These are phyloP conservation scores for Lanius collurio DNA, from an alignment of 2,113 vertebrate species.

Conservation along the genomic window DNA sequence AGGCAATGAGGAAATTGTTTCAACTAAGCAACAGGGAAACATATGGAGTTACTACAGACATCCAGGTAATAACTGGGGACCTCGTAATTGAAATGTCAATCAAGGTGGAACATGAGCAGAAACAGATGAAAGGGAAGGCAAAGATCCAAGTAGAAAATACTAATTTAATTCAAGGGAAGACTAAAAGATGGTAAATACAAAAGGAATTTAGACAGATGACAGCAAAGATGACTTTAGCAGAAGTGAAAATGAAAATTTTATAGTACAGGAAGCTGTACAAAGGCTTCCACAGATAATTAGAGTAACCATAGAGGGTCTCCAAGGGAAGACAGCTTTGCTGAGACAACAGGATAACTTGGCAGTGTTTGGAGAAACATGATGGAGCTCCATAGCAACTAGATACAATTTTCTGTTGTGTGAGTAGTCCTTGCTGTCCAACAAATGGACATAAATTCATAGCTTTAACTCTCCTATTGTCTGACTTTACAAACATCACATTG, in stretches of 20 bases:
- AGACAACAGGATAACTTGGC: background rate
- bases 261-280: background rate
- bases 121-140: constrained; percentile 19
- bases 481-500: background rate
- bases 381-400: background rate
- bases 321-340: background rate
- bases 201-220: background rate
- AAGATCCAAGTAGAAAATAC: background rate
- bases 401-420: background rate
- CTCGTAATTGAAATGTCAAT: constrained; percentile 22
- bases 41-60: background rate
- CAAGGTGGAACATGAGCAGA: background rate
- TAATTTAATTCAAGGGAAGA: background rate
- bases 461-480: background rate
- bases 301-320: background rate
- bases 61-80: background rate
- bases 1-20: background rate
- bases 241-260: background rate
- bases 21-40: constrained; percentile 12
- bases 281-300: background rate
- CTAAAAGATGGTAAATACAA: background rate
- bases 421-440: background rate
- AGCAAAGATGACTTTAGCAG: background rate
- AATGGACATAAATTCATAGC: background rate
- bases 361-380: background rate